Evolutionary conservation across 2,888 invertebrate species (phyloP), one percentile per base, ranked within the genome.

Genomic region (Phlogophora meticulosa): DNA sequence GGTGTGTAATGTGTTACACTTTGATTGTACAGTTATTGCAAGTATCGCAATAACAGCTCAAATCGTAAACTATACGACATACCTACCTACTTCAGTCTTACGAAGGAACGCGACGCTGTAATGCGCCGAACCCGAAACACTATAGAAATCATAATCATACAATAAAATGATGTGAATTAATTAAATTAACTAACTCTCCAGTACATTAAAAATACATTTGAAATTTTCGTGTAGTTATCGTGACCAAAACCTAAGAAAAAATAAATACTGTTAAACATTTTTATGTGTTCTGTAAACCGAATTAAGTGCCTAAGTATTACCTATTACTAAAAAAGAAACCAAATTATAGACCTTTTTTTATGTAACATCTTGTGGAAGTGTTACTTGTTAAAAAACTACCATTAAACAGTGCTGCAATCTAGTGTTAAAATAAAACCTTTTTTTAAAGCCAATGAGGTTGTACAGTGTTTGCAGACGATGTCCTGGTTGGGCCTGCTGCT

Each of bases 1-100:
- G 22, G 15, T 28, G n/a, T 17, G 7, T 15, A 24, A 5, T 28
- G 9, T 28, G 36, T 2, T 24, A 38, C 38, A 24, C 28, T 59
- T 38, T 59, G 45, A 55, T 49, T 51, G 49, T 74, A 55, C 60
- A n/a, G n/a, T 61, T 78, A 55, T 60, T 60, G 58, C 7, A 40
- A 22, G 1, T 32, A 36, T 15, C 28, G 38, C 56, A 74, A 74
- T 72, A 78, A 78, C 74, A 66, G 59, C 38, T 32, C 36, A 15
- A 1, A 22, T 66, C 10, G 36, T 45, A 72, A 45, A 13, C 15
- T 22, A 32, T 22, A 17, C 22, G 22, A 28, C 7, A 42, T 11
- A 17, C 48, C 36, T 45, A 17, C 43, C 13, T 36, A 57, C n/a
- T 28, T 11, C 9, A 36, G 15, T 24, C 13, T n/a, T 32, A 7